phyloP scores from a whole-genome alignment of 2,797 vertebrate genomes.

The Bothrops alternatus region DNA sequence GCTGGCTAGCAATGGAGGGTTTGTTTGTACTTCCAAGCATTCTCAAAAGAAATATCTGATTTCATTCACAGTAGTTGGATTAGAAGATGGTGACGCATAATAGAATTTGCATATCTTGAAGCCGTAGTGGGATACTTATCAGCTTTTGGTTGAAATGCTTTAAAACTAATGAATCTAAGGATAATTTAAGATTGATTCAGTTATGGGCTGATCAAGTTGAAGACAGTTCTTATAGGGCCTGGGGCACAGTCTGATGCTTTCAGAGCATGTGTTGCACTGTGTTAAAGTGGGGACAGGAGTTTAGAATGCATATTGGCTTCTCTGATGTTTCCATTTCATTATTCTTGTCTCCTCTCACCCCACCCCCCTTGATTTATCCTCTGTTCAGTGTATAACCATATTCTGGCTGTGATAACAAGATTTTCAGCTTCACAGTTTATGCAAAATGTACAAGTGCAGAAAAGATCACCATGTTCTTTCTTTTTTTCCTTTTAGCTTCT shows the following conservation, averaged over 20 bases:
- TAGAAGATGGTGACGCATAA: neutral
- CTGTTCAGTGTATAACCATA: neutral
- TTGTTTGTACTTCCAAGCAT: neutral
- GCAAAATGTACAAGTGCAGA: neutral
- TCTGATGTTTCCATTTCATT: neutral
- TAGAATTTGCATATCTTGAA: neutral
- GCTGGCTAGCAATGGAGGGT: neutral
- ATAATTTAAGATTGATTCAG: neutral
- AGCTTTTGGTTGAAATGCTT: neutral
- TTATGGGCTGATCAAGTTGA: neutral
- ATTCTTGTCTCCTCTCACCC: neutral
- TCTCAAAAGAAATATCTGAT: neutral
- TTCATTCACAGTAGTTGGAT: neutral
- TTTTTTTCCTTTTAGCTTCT: neutral
- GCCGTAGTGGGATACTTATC: neutral
- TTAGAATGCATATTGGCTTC: neutral
- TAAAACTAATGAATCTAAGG: neutral
- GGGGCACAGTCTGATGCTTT: neutral
- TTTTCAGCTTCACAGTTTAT: constrained; percentile 11
- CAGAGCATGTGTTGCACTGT: neutral
- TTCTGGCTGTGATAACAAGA: neutral
- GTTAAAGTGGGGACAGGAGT: neutral
- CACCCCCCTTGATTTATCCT: neutral
- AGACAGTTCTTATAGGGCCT: neutral
- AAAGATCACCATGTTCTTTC: constrained; percentile 19